A percentile compares a stretch with the other conserved stretches of the same genome.
These are phyloP conservation scores for Polypedilum pembai DNA, from an alignment of 1,140 invertebrate species.

Conservation along the genomic window DNA sequence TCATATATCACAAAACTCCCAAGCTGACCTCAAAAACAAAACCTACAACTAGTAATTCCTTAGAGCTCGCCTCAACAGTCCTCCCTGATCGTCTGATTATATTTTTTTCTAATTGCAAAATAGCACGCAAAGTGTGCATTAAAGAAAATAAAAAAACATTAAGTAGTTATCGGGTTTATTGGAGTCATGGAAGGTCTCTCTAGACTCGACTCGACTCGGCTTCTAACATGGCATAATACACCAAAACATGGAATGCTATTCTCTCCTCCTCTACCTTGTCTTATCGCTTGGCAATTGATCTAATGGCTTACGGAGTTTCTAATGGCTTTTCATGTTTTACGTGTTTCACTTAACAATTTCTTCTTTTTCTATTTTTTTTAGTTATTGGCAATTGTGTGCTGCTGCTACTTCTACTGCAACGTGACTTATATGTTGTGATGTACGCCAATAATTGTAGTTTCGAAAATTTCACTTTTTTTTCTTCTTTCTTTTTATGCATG, in stretches of 20 bases:
- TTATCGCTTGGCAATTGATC: slow-evolving; percentile 1
- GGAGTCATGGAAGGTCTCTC: neutral
- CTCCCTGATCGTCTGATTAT: neutral
- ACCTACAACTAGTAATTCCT: too few relatives aligned
- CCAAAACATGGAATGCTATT: slow-evolving; percentile 10
- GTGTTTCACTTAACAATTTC: slow-evolving; percentile 12
- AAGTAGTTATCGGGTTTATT: slow-evolving; percentile 15
- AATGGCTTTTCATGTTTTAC: slow-evolving; percentile 18
- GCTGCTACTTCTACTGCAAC: neutral
- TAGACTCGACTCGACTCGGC: neutral
- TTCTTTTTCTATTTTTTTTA: neutral
- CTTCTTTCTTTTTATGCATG: too few relatives aligned
- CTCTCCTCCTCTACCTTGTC: neutral
- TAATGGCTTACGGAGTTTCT: slow-evolving; percentile 11
- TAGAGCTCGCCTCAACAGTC: neutral
- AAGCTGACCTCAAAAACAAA: too few relatives aligned
- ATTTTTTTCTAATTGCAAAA: slow-evolving; percentile 14
- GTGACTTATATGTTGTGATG: slow-evolving; percentile 8
- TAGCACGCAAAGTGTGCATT: slow-evolving; percentile 11
- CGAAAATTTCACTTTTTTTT: too few relatives aligned
- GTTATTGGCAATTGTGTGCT: neutral
- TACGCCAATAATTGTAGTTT: too few relatives aligned
- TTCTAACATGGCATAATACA: slow-evolving; percentile 5
- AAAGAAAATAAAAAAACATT: slow-evolving; percentile 1
- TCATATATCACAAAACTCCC: too few relatives aligned